phyloP scores from a whole-genome alignment of 2,113 vertebrate genomes.

The Menidia beryllina region DNA sequence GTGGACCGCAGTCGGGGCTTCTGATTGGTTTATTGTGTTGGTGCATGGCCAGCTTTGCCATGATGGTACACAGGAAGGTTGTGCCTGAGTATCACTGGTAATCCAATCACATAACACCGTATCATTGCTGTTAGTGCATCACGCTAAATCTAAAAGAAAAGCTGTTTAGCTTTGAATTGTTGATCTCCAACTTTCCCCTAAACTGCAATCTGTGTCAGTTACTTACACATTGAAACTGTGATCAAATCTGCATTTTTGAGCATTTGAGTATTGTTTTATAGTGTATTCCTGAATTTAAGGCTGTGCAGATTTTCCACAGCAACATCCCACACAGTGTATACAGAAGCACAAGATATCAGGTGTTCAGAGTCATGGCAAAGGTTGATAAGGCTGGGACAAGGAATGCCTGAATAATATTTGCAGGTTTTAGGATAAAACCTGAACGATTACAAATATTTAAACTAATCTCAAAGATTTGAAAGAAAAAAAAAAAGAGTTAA shows the following conservation, averaged over 20 bases:
- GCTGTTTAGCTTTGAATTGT: slow-evolving; percentile 6
- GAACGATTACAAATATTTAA: no score
- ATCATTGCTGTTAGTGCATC: slow-evolving; percentile 49
- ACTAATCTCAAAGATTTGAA: no score
- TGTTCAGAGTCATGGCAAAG: neutral
- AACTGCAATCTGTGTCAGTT: neutral
- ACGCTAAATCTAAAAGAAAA: slow-evolving; percentile 7
- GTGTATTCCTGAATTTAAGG: no score
- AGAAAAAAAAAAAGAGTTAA: no score
- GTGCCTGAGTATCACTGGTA: slow-evolving; percentile 53
- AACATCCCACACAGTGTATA: neutral
- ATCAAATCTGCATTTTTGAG: neutral
- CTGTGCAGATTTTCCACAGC: no score
- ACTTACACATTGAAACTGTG: accelerated
- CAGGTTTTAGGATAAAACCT: no score
- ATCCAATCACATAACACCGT: slow-evolving; percentile 58
- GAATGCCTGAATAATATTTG: no score
- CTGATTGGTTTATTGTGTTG: slow-evolving; percentile 70
- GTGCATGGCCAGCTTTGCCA: slow-evolving; percentile 51
- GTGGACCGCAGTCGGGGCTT: slow-evolving; percentile 55
- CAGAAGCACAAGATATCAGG: neutral
- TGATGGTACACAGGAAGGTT: slow-evolving; percentile 28
- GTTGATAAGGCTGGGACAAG: neutral
- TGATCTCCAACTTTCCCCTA: slow-evolving; percentile 1
- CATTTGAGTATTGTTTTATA: no score